Evolutionary conservation across 1,140 invertebrate genomes (phyloP).

Genomic region (Drosophila biarmipes): DNA sequence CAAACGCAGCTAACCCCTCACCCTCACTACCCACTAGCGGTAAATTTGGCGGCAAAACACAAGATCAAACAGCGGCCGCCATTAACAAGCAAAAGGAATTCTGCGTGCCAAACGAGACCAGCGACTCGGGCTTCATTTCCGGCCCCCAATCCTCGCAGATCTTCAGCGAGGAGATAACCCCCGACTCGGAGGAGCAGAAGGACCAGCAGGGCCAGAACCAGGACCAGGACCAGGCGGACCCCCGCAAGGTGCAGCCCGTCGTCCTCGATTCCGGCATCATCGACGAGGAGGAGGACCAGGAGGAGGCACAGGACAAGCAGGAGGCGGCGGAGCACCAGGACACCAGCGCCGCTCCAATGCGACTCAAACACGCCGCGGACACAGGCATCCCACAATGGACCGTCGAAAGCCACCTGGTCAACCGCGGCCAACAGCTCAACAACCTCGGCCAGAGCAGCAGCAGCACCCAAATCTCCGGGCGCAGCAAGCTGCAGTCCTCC

Average conservation of each 20-base stretch:
- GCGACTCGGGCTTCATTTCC: slow-evolving; percentile 85
- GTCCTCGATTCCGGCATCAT: slow-evolving; percentile 74
- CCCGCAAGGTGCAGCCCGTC: slow-evolving; percentile 23
- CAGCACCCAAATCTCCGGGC: slow-evolving; percentile 15
- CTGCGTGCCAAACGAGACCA: slow-evolving; percentile 81
- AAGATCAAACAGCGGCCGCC: slow-evolving; percentile 47
- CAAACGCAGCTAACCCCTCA: slow-evolving; percentile 33
- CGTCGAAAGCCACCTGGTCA: slow-evolving; percentile 53
- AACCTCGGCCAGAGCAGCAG: slow-evolving; percentile 52
- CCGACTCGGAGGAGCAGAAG: slow-evolving; percentile 23
- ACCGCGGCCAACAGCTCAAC: slow-evolving; percentile 55
- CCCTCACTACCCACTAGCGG: slow-evolving; percentile 50
- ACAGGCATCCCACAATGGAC: slow-evolving; percentile 68
- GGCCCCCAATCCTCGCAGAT: slow-evolving; percentile 76
- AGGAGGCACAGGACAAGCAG: slow-evolving; percentile 30
- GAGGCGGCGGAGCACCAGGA: slow-evolving; percentile 13
- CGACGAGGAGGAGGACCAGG: slow-evolving; percentile 57
- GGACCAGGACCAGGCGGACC: slow-evolving; percentile 17
- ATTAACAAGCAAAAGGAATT: slow-evolving; percentile 72
- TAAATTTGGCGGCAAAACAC: slow-evolving; percentile 76
- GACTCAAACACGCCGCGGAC: slow-evolving; percentile 59
- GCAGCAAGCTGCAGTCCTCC: slow-evolving; percentile 29
- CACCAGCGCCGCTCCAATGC: slow-evolving; percentile 53
- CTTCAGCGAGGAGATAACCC: slow-evolving; percentile 61
- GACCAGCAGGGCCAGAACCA: slow-evolving; percentile 21